Conservation (phyloP, 2,888 invertebrate species). For the Phrixothrix hirtus region DNA sequence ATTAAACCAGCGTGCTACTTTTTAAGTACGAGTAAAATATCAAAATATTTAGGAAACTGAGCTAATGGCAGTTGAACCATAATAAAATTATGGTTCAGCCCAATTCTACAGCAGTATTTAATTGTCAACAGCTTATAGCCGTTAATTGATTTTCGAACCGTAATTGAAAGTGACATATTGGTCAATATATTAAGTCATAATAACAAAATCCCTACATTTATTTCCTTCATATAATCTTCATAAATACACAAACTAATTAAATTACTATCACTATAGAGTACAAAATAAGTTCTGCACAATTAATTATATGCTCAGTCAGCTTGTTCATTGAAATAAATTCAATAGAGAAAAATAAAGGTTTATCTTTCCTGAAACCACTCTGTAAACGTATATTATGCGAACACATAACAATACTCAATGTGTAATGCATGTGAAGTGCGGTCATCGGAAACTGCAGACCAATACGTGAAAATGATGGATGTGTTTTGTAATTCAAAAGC, state of each 20-base stretch:
- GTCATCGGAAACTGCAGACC: slow-evolving; percentile 46
- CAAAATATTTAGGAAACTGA: not conserved
- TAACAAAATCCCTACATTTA: not conserved
- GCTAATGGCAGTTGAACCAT: no score
- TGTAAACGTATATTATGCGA: slow-evolving; percentile 15
- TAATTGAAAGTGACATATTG: slow-evolving; percentile 8
- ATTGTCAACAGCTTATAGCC: not conserved
- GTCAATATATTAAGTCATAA: not conserved
- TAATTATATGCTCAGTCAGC: slow-evolving; percentile 2
- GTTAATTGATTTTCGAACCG: slow-evolving; percentile 3
- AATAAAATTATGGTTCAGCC: no score
- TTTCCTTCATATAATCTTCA: not conserved
- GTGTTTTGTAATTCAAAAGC: slow-evolving; percentile 30
- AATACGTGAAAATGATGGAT: slow-evolving; percentile 46
- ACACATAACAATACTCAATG: slow-evolving; percentile 23
- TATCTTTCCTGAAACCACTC: slow-evolving; percentile 5
- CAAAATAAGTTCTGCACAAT: slow-evolving; percentile 4
- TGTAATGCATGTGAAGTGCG: slow-evolving; percentile 43
- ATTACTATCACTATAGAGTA: not conserved
- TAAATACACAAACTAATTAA: not conserved
- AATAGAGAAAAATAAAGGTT: slow-evolving; percentile 10
- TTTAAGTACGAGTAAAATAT: not conserved
- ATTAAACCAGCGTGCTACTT: not conserved
- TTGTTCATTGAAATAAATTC: slow-evolving; percentile 9
- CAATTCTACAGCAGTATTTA: not conserved